Evolutionary conservation across 2,888 invertebrate species (phyloP).

Genomic region (Drosophila fungiperda): DNA sequence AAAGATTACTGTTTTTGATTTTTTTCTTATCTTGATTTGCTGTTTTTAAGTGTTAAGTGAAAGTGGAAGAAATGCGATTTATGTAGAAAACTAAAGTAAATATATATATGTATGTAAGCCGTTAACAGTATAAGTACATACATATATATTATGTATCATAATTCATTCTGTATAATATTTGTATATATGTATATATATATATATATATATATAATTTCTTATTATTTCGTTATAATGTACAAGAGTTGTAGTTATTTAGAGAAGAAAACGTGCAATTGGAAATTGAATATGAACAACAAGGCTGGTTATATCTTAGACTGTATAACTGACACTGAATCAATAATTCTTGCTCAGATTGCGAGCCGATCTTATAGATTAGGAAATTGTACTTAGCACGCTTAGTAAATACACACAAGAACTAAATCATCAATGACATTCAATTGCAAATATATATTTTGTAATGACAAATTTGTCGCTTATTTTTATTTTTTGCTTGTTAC

Average conservation of each 20-base stretch:
- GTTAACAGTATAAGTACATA: slow-evolving; percentile 38
- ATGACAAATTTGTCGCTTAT: slow-evolving; percentile 28
- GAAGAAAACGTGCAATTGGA: slow-evolving; percentile 34
- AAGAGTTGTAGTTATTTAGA: slow-evolving; percentile 24
- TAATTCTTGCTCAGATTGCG: slow-evolving; percentile 3
- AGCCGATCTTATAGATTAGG: slow-evolving; percentile 26
- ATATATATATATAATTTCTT: slow-evolving; percentile 8
- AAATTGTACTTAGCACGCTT: slow-evolving; percentile 20
- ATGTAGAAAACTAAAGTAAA: slow-evolving; percentile 64
- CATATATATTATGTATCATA: slow-evolving; percentile 29
- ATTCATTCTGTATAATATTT: slow-evolving; percentile 6
- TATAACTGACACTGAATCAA: slow-evolving; percentile 29
- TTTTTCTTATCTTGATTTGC: background rate
- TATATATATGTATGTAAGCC: slow-evolving; percentile 30
- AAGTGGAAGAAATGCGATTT: slow-evolving; percentile 83
- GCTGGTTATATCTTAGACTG: slow-evolving; percentile 20
- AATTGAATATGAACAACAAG: slow-evolving; percentile 27
- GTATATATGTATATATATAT: slow-evolving; percentile 4
- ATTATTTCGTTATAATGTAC: slow-evolving; percentile 37
- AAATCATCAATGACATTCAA: slow-evolving; percentile 26
- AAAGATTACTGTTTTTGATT: background rate
- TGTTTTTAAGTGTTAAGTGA: slow-evolving; percentile 30
- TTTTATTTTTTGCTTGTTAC: slow-evolving; percentile 26
- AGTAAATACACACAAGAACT: slow-evolving; percentile 47
- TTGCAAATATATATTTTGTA: slow-evolving; percentile 20